Conservation (phyloP, 1,140 invertebrate genomes). For the Polypedilum pembai region DNA sequence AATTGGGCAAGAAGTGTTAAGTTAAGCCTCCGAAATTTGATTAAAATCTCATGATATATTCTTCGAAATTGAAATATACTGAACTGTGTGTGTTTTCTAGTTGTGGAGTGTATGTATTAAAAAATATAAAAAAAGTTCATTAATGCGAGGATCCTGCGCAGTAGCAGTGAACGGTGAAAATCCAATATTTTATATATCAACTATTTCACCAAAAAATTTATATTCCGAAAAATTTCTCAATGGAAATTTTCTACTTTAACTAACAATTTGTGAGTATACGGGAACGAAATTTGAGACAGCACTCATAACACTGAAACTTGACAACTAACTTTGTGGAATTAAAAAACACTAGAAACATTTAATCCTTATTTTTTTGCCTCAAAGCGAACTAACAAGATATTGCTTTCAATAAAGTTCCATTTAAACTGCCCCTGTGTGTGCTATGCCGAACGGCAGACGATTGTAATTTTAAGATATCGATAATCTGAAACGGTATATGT, state of each 20-base stretch:
- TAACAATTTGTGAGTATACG: not conserved
- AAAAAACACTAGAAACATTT: conserved; percentile 25
- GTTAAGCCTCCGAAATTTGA: conserved; percentile 6
- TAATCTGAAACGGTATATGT: not conserved
- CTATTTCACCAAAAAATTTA: not conserved
- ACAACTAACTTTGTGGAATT: conserved; percentile 22
- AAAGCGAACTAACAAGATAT: not conserved
- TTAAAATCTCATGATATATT: not conserved
- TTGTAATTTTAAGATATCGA: conserved; percentile 17
- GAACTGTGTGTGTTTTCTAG: conserved; percentile 4
- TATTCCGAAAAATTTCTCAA: not conserved
- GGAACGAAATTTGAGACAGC: not conserved
- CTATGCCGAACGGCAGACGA: not conserved
- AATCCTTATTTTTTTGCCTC: not conserved
- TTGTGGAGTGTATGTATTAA: not conserved
- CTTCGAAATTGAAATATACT: not conserved
- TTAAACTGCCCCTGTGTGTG: conserved; percentile 22
- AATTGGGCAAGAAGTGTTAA: not conserved
- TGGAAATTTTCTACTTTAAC: not conserved
- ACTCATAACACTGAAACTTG: conserved; percentile 3
- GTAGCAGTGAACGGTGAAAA: not conserved
- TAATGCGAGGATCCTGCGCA: conserved; percentile 2
- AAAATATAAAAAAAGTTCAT: conserved; percentile 9
- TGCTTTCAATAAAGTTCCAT: conserved; percentile 1
- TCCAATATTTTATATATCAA: conserved; percentile 23